Percentiles rank a stretch among this genome's conserved stretches.
phyloP scores from a whole-genome alignment of 2,888 invertebrate genomes.

The Scrobipalpa atriplicella region DNA sequence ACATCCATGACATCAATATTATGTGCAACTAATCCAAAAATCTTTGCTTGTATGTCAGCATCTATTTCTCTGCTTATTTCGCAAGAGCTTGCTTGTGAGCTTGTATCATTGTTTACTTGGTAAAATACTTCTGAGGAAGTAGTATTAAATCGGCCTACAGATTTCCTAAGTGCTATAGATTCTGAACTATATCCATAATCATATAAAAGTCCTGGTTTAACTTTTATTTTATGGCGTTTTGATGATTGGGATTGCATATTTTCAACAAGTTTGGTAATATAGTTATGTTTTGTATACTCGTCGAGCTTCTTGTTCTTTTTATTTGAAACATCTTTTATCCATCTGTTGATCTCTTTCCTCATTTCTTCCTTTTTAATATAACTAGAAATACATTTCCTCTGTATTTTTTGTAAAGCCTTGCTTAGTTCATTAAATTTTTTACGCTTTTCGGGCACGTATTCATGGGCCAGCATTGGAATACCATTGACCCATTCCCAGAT shows the following conservation, averaged over 20 bases:
- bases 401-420: background rate
- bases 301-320: background rate
- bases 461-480: background rate
- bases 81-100: background rate
- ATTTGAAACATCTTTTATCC: constrained; percentile 1
- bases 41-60: constrained; percentile 27
- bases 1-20: constrained; percentile 30
- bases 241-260: background rate
- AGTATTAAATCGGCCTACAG: background rate
- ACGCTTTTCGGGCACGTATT: background rate
- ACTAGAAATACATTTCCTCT: background rate
- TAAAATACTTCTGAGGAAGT: background rate
- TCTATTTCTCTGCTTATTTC: constrained; percentile 12
- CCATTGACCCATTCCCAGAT: background rate
- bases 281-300: background rate
- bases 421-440: background rate
- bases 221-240: background rate
- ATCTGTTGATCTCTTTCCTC: background rate
- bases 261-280: background rate
- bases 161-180: background rate
- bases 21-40: constrained; percentile 35
- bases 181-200: background rate
- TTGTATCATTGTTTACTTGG: background rate
- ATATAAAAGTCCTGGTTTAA: background rate
- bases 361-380: background rate